phyloP scores from a whole-genome alignment of 2,888 invertebrate genomes.

The Sminthurinus aureus region DNA sequence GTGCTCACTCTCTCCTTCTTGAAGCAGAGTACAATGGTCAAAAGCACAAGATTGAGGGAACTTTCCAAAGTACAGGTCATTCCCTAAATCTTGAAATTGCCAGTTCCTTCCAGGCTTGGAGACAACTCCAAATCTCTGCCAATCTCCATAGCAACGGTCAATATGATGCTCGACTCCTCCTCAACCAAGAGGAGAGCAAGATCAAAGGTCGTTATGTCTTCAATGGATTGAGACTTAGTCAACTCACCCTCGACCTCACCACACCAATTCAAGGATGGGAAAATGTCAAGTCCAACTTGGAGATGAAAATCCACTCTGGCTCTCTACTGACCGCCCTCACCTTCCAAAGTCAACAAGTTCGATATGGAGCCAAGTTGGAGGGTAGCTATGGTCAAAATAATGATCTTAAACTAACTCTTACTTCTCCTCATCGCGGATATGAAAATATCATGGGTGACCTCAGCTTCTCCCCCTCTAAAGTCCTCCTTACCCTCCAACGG shows the following conservation, averaged over 20 bases:
- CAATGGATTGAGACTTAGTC: conserved; percentile 42
- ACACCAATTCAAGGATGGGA: conserved; percentile 51
- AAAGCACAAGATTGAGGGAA: conserved; percentile 49
- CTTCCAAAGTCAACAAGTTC: conserved; percentile 54
- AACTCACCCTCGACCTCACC: conserved; percentile 47
- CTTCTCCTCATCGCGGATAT: conserved; percentile 50
- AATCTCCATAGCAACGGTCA: conserved; percentile 20
- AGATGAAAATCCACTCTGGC: conserved; percentile 36
- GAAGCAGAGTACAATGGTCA: conserved; percentile 47
- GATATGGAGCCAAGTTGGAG: conserved; percentile 52
- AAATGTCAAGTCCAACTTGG: conserved; percentile 39
- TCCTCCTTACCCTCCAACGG: too few relatives aligned
- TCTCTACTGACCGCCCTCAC: conserved; percentile 26
- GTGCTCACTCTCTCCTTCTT: conserved; percentile 45
- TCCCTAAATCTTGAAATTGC: conserved; percentile 43
- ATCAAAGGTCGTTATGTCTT: conserved; percentile 50
- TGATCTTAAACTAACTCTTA: conserved; percentile 48
- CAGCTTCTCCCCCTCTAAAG: background rate
- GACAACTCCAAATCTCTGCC: conserved; percentile 38
- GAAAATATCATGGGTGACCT: conserved; percentile 43
- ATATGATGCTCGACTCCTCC: conserved; percentile 37
- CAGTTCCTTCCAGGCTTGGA: conserved; percentile 48
- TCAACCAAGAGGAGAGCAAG: conserved; percentile 50
- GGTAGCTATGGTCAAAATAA: conserved; percentile 31
- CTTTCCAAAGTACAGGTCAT: conserved; percentile 40